Conservation (phyloP, 2,113 vertebrate genomes). For the Coptodon bakossiorum region DNA sequence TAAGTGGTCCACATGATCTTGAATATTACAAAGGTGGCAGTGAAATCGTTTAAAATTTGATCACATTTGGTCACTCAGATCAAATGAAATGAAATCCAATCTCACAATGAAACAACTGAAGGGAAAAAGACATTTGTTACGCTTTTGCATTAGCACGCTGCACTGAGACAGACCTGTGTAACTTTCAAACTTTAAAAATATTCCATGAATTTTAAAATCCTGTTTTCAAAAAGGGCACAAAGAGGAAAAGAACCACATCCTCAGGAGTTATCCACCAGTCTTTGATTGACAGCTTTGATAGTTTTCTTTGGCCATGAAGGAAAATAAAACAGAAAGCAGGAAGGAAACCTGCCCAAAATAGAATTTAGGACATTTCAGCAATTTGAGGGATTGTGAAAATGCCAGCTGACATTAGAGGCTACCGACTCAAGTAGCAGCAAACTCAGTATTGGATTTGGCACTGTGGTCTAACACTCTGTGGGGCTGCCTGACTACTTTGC, state of each 20-base stretch:
- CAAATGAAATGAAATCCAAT: background rate
- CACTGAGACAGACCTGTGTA: background rate
- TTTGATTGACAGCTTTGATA: background rate
- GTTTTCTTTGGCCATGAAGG: background rate
- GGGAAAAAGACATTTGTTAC: background rate
- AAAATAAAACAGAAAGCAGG: slow-evolving; percentile 19
- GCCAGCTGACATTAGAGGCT: slow-evolving; percentile 14
- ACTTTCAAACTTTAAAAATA: background rate
- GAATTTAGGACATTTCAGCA: background rate
- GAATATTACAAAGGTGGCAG: background rate
- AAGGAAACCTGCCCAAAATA: slow-evolving; percentile 24
- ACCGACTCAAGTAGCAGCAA: background rate
- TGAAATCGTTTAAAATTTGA: background rate
- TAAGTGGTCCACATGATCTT: fast-evolving
- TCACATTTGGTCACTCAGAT: background rate
- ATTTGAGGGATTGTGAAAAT: background rate
- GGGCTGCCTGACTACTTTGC: slow-evolving; percentile 15
- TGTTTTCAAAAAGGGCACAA: background rate
- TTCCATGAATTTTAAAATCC: background rate
- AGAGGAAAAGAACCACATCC: background rate
- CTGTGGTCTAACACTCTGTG: background rate
- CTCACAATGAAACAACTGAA: background rate
- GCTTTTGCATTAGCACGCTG: background rate
- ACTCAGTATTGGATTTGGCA: slow-evolving; percentile 21
- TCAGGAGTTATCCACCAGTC: background rate